Conservation (phyloP, 1,140 invertebrate genomes). For the Triops longicaudatus region DNA sequence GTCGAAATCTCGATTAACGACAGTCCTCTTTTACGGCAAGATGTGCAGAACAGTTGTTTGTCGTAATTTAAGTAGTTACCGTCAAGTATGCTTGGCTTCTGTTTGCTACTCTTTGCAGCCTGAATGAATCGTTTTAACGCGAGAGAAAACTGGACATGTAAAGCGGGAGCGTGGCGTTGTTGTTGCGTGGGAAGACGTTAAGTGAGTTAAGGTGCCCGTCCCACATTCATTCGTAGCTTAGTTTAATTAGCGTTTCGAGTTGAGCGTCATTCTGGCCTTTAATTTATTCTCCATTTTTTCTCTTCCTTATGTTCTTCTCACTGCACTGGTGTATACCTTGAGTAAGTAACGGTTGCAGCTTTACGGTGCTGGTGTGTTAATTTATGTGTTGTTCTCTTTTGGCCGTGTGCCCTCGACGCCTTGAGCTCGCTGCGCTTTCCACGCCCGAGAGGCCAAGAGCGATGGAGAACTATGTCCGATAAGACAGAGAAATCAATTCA, state of each 20-base stretch:
- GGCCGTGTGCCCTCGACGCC: slow-evolving; percentile 9
- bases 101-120: no score
- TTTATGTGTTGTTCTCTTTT: neutral
- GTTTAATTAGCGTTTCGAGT: neutral
- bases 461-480: slow-evolving; percentile 7
- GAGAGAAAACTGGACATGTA: no score
- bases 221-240: neutral
- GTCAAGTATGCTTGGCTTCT: no score
- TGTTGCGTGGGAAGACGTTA: neutral
- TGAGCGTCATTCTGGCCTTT: neutral
- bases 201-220: neutral
- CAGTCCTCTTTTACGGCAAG: no score
- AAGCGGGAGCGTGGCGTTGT: no score
- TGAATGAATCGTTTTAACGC: no score
- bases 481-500: slow-evolving; percentile 12
- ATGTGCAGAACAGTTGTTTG: no score
- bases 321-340: no score
- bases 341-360: neutral
- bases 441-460: neutral
- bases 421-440: neutral
- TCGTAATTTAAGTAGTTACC: no score
- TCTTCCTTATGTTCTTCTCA: neutral
- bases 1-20: no score
- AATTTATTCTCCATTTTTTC: neutral
- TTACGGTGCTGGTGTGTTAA: neutral